Conservation (phyloP, 2,888 invertebrate species). For the Oxystoma pomonae region DNA sequence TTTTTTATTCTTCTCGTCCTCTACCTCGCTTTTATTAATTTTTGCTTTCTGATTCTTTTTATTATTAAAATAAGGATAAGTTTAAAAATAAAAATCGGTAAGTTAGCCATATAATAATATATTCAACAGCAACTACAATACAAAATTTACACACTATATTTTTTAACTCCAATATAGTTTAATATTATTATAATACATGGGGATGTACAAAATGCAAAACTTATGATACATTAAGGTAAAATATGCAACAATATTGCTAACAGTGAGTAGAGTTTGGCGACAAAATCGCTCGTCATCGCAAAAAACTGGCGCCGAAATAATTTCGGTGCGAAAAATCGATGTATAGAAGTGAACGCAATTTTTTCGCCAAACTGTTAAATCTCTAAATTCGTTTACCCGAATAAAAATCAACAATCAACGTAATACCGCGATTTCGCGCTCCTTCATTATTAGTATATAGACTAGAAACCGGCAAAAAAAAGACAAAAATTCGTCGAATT, state of each 20-base stretch:
- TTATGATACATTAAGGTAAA: slow-evolving; percentile 47
- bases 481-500: slow-evolving; percentile 2
- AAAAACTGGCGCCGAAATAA: too few species aligned
- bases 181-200: slow-evolving; percentile 51
- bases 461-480: slow-evolving; percentile 7
- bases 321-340: neutral
- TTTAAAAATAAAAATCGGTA: slow-evolving; percentile 49
- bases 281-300: neutral
- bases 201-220: slow-evolving; percentile 46
- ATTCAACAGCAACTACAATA: slow-evolving; percentile 71
- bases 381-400: slow-evolving; percentile 45
- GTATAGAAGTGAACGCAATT: neutral
- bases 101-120: slow-evolving; percentile 70
- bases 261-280: slow-evolving; percentile 25
- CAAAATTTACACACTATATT: slow-evolving; percentile 68
- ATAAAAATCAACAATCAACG: slow-evolving; percentile 41
- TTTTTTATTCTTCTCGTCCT: too few species aligned
- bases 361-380: slow-evolving; percentile 27
- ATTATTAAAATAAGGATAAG: slow-evolving; percentile 3
- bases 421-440: neutral
- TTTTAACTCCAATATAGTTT: slow-evolving; percentile 57
- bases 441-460: too few species aligned
- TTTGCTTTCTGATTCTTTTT: too few species aligned
- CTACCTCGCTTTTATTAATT: too few species aligned
- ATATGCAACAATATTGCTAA: slow-evolving; percentile 53